Base-by-base conservation (phyloP, 2,113 vertebrate species). In the Sakesphorus luctuosus region DNA sequence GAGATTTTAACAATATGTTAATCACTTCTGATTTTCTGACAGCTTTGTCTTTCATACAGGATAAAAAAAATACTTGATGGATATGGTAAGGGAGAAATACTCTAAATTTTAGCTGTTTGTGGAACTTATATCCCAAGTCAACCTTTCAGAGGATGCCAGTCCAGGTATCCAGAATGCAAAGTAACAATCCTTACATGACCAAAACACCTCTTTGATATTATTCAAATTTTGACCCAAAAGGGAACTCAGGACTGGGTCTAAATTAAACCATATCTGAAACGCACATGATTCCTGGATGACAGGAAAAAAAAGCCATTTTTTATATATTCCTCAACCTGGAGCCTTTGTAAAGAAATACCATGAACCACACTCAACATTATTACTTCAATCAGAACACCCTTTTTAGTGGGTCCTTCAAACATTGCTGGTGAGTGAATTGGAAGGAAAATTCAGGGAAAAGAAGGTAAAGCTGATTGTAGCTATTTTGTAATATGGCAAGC, bases 1-100 rank as follows among this genome's bases (percentile, higher is more conserved):
- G 56, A 94, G 47, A 59, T 71, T 78, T 94, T 96, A 93, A 78
- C 18, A 92, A 29, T 75, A 82, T 31, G 33, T 69, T 90, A 96
- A 96, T 87, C 1, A 0, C 7, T 73, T 66, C 6, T 75, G 50
- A 88, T 83, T 86, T 95, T 94, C 72, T n/a, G 7, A 80, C 78
- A 55, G 40, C 10, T 85, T 93, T 93, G 87, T 50, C 55, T 82
- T 89, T 62, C 38, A 18, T n/a, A 56, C 2, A 13, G 46, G 35
- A 79, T 15, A 28, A 52, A 38, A 73, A 77, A 63, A 79, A 68
- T 26, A 61, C n/a, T 29, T 58, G 17, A 66, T 80, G 59, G 8
- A 24, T 74, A 59, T 0, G 0, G 26, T 81, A 58, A 90, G 20
- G 24, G 18, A 12, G 3, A 87, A 95, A 83, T 80, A 69, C 6